phyloP scores from a whole-genome alignment of 2,797 vertebrate species.

The Semotilus atromaculatus region DNA sequence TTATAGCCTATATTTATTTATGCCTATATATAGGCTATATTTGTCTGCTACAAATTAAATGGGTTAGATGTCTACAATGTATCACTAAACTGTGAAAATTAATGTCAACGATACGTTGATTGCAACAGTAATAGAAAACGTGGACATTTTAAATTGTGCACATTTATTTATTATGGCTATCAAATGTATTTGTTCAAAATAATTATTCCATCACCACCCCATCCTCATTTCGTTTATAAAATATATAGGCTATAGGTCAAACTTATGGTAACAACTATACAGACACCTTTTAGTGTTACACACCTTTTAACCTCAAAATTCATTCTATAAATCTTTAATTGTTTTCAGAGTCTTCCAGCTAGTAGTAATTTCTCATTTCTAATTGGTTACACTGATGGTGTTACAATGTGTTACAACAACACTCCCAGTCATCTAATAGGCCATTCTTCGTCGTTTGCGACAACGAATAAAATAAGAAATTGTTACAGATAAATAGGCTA shows the following conservation, averaged over 20 bases:
- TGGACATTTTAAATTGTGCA: neutral
- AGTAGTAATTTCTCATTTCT: conserved; percentile 9
- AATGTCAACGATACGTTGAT: neutral
- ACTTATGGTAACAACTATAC: neutral
- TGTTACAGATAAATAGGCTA: conserved; percentile 66
- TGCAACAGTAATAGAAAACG: neutral
- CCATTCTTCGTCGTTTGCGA: conserved; percentile 33
- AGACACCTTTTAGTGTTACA: neutral
- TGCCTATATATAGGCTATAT: no score
- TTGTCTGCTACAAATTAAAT: neutral
- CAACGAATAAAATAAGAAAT: conserved; percentile 50
- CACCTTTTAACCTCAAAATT: neutral
- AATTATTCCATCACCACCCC: neutral
- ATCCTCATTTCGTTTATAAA: neutral
- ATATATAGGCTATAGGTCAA: neutral
- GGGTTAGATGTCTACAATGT: neutral
- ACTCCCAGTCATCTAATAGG: neutral
- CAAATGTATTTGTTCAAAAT: neutral
- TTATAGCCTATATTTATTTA: no score
- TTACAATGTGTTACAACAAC: no score
- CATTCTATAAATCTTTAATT: neutral
- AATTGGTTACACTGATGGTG: conserved; percentile 45
- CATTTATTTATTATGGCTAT: neutral
- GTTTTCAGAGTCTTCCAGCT: neutral
- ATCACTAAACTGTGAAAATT: neutral